Evolutionary conservation across 2,797 vertebrate species (phyloP), one percentile per base, ranked within the genome.

Genomic region (Synanceia verrucosa): DNA sequence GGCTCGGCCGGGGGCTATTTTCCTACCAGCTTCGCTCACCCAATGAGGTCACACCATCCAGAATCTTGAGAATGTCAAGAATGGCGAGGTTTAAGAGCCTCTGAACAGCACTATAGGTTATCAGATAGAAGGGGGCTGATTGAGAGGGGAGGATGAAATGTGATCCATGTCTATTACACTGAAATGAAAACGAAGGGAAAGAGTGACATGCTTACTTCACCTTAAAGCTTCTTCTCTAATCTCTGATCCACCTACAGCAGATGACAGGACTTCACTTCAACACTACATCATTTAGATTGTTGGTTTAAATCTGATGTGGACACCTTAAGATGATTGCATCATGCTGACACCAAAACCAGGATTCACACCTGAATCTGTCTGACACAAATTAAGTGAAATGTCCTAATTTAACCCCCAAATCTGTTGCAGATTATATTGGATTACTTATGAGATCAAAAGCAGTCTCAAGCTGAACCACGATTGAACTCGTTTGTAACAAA

Each of bases 41-140:
- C 91, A 92, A 89, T 92, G 92, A 93, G 89, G 88, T 94, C 90
- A 90, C 91, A 86, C 72, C 84, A 83, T 78, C 70, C 82, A 91
- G 84, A 89, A 93, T 93, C 85, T 46, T 0, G 65, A 74, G 88
- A 92, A 94, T 93, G 86, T 84, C 37, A 85, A 89, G 90, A 91
- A 93, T 92, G 90, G 69, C 16, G 6, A 86, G 66, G 71, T 93
- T 93, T 88, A 91, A 87, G 81, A 83, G 91, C 83, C 85, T 73
- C 79, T 84, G 74, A 89, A 76, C 80, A 76, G 67, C 51, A 12
- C 82, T 82, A 70, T 82, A 86, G 50, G 65, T 90, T 92, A 90
- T 93, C 90, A 91, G 88, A 91, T 90, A 51, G 78, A 88, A 63
- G 57, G 68, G 26, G 47, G 61, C 77, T 85, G 86, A 80, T 82